These are phyloP conservation scores for Steinernema carpocapsae DNA, from an alignment of 2,888 invertebrate species.

Conservation along the genomic window DNA sequence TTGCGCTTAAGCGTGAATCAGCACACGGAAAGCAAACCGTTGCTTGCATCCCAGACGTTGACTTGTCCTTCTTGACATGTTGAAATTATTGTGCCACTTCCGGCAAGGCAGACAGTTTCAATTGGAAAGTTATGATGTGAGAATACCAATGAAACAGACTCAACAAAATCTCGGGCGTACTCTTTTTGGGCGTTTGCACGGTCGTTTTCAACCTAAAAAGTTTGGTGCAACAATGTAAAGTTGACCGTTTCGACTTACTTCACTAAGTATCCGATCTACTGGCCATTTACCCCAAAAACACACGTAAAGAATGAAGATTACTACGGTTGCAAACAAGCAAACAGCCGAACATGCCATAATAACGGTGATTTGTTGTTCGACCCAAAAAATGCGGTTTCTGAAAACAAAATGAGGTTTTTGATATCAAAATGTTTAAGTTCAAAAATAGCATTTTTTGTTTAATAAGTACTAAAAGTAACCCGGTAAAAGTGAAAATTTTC, in stretches of 20 bases:
- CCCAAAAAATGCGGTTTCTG: conserved; percentile 60
- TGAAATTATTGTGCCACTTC: conserved; percentile 47
- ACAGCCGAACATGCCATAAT: conserved; percentile 59
- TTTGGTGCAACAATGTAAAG: not conserved
- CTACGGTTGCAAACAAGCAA: conserved; percentile 57
- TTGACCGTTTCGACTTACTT: not conserved
- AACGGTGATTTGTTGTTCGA: conserved; percentile 62
- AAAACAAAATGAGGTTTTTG: conserved; percentile 1
- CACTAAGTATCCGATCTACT: not conserved
- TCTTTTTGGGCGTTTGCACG: not conserved
- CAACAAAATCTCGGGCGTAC: conserved; percentile 42
- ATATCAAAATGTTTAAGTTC: too few species aligned
- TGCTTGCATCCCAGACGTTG: conserved; percentile 52
- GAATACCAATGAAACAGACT: conserved; percentile 48
- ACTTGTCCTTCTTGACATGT: conserved; percentile 58
- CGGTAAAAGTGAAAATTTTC: too few species aligned
- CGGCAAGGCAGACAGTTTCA: conserved; percentile 46
- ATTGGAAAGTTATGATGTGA: conserved; percentile 58
- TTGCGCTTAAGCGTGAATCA: too few species aligned
- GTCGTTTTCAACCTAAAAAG: not conserved
- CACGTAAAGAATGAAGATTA: conserved; percentile 59
- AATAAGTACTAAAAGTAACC: too few species aligned
- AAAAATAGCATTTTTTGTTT: too few species aligned
- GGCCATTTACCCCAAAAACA: conserved; percentile 55
- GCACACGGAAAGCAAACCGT: too few species aligned